Percentiles rank a stretch among this genome's conserved stretches.
Evolutionary conservation across 2,797 vertebrate genomes (phyloP).

Genomic region (Taenioides sp.): DNA sequence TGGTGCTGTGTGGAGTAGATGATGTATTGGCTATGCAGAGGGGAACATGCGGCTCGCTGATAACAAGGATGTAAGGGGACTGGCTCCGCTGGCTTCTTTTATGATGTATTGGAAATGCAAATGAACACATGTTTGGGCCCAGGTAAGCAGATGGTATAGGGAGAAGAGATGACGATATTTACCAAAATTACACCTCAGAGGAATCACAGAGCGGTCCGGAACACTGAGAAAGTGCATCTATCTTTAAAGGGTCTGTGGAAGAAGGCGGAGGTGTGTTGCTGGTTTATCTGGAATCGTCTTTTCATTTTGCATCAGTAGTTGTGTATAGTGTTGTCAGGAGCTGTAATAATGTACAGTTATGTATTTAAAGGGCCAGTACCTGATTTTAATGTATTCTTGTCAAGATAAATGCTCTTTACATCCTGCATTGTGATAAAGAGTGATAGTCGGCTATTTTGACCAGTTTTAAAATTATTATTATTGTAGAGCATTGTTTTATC

Average conservation of each 20-base stretch:
- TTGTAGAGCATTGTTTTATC: too few relatives aligned
- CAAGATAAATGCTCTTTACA: too few relatives aligned
- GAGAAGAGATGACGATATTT: conserved; percentile 19
- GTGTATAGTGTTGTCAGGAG: neutral
- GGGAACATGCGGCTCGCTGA: conserved; percentile 48
- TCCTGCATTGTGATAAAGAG: too few relatives aligned
- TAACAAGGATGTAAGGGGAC: conserved; percentile 48
- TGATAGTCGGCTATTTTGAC: too few relatives aligned
- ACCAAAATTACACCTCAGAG: conserved; percentile 17
- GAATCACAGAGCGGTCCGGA: conserved; percentile 15
- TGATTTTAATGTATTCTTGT: too few relatives aligned
- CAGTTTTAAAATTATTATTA: too few relatives aligned
- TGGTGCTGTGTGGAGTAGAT: conserved; percentile 45
- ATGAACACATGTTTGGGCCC: conserved; percentile 49
- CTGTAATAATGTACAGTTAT: neutral
- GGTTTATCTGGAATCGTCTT: neutral
- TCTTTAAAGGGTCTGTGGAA: conserved; percentile 9
- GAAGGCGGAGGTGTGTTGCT: neutral
- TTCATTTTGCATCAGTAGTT: neutral
- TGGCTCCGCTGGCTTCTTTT: conserved; percentile 12
- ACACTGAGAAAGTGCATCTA: conserved; percentile 6
- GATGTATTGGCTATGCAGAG: conserved; percentile 55
- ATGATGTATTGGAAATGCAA: conserved; percentile 55
- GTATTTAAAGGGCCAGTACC: too few relatives aligned
- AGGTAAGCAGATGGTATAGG: conserved; percentile 53